Conservation (phyloP, 2,113 vertebrate genomes). For the Zosterops lateralis region DNA sequence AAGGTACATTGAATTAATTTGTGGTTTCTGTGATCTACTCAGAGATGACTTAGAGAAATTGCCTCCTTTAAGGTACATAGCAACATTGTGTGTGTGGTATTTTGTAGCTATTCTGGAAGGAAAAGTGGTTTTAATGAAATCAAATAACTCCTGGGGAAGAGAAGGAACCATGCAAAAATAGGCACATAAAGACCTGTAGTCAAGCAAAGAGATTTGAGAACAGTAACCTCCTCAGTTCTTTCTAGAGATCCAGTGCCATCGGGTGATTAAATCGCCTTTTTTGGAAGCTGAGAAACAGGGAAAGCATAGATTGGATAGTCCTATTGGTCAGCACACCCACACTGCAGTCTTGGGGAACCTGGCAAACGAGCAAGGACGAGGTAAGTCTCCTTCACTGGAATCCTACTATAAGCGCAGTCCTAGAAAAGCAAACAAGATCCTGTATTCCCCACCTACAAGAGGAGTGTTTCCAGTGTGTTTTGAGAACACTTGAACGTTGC, state of each 20-base stretch:
- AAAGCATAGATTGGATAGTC: background rate
- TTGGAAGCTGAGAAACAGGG: background rate
- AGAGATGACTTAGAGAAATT: background rate
- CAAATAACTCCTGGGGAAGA: background rate
- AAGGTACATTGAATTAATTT: background rate
- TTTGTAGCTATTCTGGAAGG: background rate
- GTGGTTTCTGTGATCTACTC: background rate
- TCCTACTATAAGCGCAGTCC: background rate
- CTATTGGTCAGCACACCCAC: background rate
- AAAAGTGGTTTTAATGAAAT: background rate
- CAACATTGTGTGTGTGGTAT: background rate
- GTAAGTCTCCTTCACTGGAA: background rate
- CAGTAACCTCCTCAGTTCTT: background rate
- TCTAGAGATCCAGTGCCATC: background rate
- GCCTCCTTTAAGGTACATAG: background rate
- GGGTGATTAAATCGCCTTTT: background rate
- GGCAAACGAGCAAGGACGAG: background rate
- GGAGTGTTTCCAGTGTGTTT: background rate
- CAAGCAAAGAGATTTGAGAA: background rate
- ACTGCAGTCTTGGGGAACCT: background rate
- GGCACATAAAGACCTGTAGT: background rate
- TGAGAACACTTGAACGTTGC: background rate
- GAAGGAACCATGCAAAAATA: background rate
- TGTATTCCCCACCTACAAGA: background rate
- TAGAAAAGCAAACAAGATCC: background rate